Evolutionary conservation across 2,888 invertebrate genomes (phyloP).

Genomic region (Sipha maydis): DNA sequence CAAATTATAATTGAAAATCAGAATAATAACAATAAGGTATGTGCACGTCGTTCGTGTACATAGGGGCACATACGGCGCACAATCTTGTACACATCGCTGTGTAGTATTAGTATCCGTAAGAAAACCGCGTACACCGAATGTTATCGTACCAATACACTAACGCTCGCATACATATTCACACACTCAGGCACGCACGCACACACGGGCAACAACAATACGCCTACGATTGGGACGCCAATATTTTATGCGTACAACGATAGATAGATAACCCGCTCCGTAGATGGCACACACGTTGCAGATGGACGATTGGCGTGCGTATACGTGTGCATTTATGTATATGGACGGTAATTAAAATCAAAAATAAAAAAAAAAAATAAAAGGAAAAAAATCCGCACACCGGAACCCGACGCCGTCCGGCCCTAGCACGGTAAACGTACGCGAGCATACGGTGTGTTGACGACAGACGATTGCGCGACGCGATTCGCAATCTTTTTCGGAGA

Average conservation of each 20-base stretch:
- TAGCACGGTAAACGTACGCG: background rate
- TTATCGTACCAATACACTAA: too few species aligned
- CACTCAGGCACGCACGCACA: background rate
- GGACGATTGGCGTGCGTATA: background rate
- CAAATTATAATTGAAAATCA: constrained; percentile 34
- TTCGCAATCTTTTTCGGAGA: constrained; percentile 50
- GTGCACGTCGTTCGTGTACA: background rate
- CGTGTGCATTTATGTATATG: background rate
- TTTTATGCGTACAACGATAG: constrained; percentile 6
- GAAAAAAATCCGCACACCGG: background rate
- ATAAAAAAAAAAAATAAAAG: background rate
- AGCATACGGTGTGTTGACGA: background rate
- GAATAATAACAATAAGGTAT: constrained; percentile 1
- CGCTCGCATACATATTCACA: too few species aligned
- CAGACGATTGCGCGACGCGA: constrained; percentile 35
- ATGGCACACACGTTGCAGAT: background rate
- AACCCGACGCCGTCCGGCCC: background rate
- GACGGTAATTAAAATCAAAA: constrained; percentile 41
- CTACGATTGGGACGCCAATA: constrained; percentile 43
- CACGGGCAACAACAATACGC: background rate
- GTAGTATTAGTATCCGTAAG: background rate
- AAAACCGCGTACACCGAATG: background rate
- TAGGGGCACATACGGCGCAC: constrained; percentile 5
- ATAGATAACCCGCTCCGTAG: background rate
- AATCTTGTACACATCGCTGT: constrained; percentile 31